phyloP scores from a whole-genome alignment of 92 coral and sea anemone genomes.

The Bergia puertoricense region DNA sequence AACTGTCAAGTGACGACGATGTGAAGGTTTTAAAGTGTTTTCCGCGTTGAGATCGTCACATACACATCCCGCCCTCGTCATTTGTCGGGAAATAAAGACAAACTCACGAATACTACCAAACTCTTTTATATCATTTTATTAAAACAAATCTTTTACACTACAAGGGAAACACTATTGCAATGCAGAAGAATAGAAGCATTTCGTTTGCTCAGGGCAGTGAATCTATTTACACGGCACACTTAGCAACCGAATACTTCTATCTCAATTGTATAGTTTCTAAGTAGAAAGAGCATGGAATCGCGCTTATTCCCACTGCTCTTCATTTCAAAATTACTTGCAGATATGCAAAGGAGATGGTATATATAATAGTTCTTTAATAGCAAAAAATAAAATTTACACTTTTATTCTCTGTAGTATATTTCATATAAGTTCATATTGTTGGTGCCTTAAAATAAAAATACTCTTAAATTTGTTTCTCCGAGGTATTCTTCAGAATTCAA shows the following conservation, averaged over 20 bases:
- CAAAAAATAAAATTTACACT: constrained; percentile 98
- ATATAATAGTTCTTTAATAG: constrained; percentile 87
- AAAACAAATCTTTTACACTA: constrained; percentile 79
- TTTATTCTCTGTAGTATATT: constrained; percentile 76
- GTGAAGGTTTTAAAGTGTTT: not conserved
- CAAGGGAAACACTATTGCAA: constrained; percentile 30
- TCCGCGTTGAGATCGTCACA: not conserved
- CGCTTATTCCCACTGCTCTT: constrained; percentile 3
- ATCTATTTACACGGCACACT: constrained; percentile 1
- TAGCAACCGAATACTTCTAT: constrained; percentile 44
- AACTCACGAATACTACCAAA: constrained; percentile 54
- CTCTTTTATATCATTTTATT: constrained; percentile 73
- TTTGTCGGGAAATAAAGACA: constrained; percentile 20
- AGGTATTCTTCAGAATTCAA: constrained; percentile 62
- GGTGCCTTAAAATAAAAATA: constrained; percentile 98
- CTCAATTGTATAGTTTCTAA: constrained; percentile 25
- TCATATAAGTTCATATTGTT: constrained; percentile 84
- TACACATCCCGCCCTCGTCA: constrained; percentile 37
- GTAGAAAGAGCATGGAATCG: not conserved
- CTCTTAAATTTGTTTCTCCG: constrained; percentile 83
- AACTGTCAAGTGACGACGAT: not conserved
- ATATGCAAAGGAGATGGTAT: constrained; percentile 33
- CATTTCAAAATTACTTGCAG: constrained; percentile 38
- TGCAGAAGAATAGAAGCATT: constrained; percentile 31
- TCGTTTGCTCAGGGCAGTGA: constrained; percentile 31